Evolutionary conservation across 1,140 invertebrate genomes (phyloP).

Genomic region (Spodoptera frugiperda): DNA sequence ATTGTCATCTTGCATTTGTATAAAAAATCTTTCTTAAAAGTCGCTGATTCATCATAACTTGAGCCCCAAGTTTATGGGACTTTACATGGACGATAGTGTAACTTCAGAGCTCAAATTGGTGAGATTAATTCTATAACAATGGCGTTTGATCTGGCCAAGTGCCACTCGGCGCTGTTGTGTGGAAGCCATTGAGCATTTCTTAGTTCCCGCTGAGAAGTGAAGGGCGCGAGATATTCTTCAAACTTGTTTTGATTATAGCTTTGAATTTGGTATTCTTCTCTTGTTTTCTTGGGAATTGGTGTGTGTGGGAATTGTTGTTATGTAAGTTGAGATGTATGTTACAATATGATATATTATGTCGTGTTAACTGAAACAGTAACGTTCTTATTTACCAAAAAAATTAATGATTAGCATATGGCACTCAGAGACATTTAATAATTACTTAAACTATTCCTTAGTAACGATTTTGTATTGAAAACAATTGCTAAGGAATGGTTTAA

Average conservation of each 20-base stretch:
- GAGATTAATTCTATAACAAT: slow-evolving; percentile 64
- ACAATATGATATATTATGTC: no score
- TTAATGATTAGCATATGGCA: no score
- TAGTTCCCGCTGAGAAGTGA: neutral
- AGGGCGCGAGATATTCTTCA: neutral
- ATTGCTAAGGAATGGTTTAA: no score
- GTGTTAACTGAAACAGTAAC: no score
- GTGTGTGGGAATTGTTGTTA: no score
- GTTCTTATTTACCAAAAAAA: no score
- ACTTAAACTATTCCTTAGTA: no score
- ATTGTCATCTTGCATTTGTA: no score
- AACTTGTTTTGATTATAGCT: neutral
- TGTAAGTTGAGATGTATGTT: no score
- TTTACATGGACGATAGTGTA: slow-evolving; percentile 67
- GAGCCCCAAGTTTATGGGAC: slow-evolving; percentile 52
- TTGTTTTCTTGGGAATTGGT: no score
- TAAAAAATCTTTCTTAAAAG: neutral
- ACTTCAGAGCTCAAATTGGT: slow-evolving; percentile 64
- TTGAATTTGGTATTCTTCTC: neutral
- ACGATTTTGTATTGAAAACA: no score
- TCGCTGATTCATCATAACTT: slow-evolving; percentile 38
- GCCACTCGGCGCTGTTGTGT: slow-evolving; percentile 28
- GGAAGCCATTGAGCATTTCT: slow-evolving; percentile 5
- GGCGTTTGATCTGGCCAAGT: slow-evolving; percentile 50
- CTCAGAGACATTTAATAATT: no score